Base-by-base conservation (phyloP, 2,888 invertebrate genomes). In the Osmoderma eremita region DNA sequence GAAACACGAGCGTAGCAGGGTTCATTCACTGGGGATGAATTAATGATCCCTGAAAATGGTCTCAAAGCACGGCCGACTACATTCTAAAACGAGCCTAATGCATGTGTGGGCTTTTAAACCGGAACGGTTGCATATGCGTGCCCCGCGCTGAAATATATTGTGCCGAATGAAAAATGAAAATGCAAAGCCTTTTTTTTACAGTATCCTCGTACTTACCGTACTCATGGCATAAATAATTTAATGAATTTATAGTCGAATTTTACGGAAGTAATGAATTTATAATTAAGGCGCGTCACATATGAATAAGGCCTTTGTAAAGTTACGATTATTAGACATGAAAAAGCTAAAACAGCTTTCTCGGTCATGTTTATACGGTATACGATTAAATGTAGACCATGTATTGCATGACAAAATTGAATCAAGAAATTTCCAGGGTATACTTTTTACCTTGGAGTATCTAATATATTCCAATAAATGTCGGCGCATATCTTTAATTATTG, bases 11-110 rank as follows among this genome's bases (percentile, higher is more conserved):
- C 58, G 42, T 24, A 45, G 22, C 45, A 30, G 42, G 58, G 58
- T 45, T 30, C 58, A 45, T 58, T 45, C 58, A 22, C 58, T 45
- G 58, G 58, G 58, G 45, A 58, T 58, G 45, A 58, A 58, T 58
- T 58, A 58, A 58, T 58, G 58, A 58, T 58, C 58, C 58, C 58
- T 58, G 58, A 58, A 58, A 58, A 45, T 58, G 58, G 58, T 58
- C 58, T 58, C 58, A 58, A 45, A 45, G 58, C 45, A 45, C 58
- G 15, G 56, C 30, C 58, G 45, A 45, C 58, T 45, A 58, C 58
- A 45, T 45, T 58, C 45, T 58, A 45, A 58, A 58, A 58, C 24
- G 58, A 24, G 58, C 58, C 58, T 58, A 58, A 58, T 58, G 58
- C 58, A 58, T 58, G 24, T 24, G 45, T 58, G 18, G 45, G 58